Evolutionary conservation across 2,113 vertebrate species (phyloP), one percentile per base, ranked within the genome.

Genomic region (Pogonocichla stellata): DNA sequence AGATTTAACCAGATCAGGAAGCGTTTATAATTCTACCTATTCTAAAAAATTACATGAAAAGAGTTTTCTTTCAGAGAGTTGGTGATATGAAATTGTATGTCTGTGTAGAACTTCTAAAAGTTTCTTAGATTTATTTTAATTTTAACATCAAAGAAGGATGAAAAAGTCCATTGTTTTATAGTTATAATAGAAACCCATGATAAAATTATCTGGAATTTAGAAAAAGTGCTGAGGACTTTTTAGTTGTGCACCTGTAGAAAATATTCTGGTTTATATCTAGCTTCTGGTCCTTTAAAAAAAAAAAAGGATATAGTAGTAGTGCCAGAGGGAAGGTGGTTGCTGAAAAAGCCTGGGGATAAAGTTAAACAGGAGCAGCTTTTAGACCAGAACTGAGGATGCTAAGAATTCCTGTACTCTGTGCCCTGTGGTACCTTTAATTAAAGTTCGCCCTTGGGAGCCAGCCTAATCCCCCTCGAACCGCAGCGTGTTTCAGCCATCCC

Each of bases 341-440:
- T 57, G 43, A 90, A 81, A 92, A 95, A 95, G 80, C 93, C 92
- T 69, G 20, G 85, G 75, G 80, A 70, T 73, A 56, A 74, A 97
- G 95, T 96, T 91, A 79, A 95, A 93, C 36, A 86, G 89, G 96
- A 60, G 70, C 66, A 90, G 95, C 88, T 92, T 92, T 86, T 94
- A 95, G 79, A 80, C 45, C 40, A 82, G 93, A 73, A 80, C 70
- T 88, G 93, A 92, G 89, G 90, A 95, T 96, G 94, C 90, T 95
- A 86, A 95, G 95, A 96, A 92, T 83, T 93, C 77, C 80, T 78
- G 31, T 53, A 42, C 48, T 42, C 92, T 31, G 71, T 91, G 91
- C 94, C 67, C 93, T 80, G 86, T 94, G 66, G 93, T 92, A 92
- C 95, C 92, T 97, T 97, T 92, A 95, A 97, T 95, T 86, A 97